These are phyloP conservation scores for Drosophila atripex DNA, from an alignment of 2,888 invertebrate genomes.

Conservation along the genomic window DNA sequence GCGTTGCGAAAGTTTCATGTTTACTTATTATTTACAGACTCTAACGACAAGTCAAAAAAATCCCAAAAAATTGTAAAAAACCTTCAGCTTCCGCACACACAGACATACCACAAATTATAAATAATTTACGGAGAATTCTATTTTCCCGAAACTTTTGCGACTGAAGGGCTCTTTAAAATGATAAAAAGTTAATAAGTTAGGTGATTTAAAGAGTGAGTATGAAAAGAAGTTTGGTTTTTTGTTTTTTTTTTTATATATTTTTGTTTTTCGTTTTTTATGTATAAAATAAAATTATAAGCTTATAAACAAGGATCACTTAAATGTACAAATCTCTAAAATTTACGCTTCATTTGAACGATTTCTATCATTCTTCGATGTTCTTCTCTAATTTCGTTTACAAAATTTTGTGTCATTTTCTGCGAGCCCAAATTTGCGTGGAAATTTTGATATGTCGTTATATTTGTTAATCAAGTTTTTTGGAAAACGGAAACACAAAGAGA, in stretches of 20 bases:
- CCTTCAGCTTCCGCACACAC: constrained; percentile 11
- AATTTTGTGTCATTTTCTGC: constrained; percentile 30
- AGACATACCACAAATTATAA: constrained; percentile 55
- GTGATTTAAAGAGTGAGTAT: not conserved
- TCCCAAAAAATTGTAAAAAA: constrained; percentile 29
- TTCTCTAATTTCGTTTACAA: constrained; percentile 48
- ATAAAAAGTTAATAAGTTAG: constrained; percentile 20
- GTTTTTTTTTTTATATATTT: constrained; percentile 66
- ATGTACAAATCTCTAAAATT: constrained; percentile 82
- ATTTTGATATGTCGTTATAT: constrained; percentile 33
- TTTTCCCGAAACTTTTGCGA: constrained; percentile 30
- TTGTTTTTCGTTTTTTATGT: constrained; percentile 70
- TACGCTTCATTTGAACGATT: constrained; percentile 67
- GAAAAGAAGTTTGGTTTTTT: constrained; percentile 21
- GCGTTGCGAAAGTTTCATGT: constrained; percentile 69
- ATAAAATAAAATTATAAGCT: constrained; percentile 83
- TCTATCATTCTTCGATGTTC: constrained; percentile 68
- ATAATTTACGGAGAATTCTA: constrained; percentile 61
- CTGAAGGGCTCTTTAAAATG: constrained; percentile 48
- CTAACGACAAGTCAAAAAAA: constrained; percentile 56
- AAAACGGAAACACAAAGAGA: constrained; percentile 46
- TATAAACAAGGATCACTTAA: constrained; percentile 83
- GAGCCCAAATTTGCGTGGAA: constrained; percentile 26
- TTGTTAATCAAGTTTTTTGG: constrained; percentile 30
- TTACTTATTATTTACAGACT: constrained; percentile 77